phyloP scores from a whole-genome alignment of 1,140 invertebrate species.

The Cardiocondyla obscurior region DNA sequence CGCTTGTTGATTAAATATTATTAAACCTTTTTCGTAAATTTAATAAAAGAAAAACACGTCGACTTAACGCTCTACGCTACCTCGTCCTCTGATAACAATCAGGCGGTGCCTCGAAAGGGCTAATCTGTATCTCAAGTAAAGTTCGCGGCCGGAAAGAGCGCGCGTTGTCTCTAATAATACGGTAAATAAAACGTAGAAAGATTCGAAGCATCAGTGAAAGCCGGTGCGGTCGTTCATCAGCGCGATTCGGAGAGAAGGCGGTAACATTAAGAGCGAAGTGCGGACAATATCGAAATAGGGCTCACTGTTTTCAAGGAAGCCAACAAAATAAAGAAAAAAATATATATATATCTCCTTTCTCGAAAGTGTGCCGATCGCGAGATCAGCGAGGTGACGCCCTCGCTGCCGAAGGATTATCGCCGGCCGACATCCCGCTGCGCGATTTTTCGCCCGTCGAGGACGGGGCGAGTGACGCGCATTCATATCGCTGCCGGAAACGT shows the following conservation, averaged over 20 bases:
- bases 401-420: slow-evolving; percentile 53
- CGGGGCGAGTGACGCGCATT: slow-evolving; percentile 19
- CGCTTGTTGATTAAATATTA: too few species aligned
- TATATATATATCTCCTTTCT: too few species aligned
- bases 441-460: slow-evolving; percentile 35
- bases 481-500: slow-evolving; percentile 38
- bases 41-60: too few species aligned
- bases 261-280: not conserved
- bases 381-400: slow-evolving; percentile 38
- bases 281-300: not conserved
- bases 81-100: too few species aligned
- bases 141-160: slow-evolving; percentile 52
- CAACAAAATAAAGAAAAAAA: too few species aligned
- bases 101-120: slow-evolving; percentile 53
- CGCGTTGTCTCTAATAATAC: slow-evolving; percentile 43
- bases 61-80: too few species aligned
- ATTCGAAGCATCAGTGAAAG: slow-evolving; percentile 65
- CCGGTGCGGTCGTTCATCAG: slow-evolving; percentile 54
- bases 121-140: slow-evolving; percentile 25
- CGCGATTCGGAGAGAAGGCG: not conserved
- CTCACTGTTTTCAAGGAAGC: slow-evolving; percentile 53
- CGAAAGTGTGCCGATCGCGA: slow-evolving; percentile 39
- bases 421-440: slow-evolving; percentile 56
- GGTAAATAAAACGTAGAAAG: slow-evolving; percentile 29
- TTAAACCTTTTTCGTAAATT: too few species aligned